These are phyloP conservation scores for Tadarida brasiliensis DNA, from an alignment of 2,797 vertebrate genomes.

Conservation along the genomic window DNA sequence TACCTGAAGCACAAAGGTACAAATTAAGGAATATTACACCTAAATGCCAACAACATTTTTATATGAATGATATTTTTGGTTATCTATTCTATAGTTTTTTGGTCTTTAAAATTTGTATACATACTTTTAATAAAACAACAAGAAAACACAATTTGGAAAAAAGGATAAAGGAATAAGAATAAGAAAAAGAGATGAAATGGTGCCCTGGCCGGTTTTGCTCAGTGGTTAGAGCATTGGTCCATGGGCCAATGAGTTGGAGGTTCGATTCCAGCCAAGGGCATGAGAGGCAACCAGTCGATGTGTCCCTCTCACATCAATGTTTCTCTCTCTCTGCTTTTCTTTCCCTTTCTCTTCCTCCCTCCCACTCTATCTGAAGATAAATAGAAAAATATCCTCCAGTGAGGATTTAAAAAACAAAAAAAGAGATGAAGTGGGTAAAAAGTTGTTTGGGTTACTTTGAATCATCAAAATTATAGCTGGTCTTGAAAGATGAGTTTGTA, in stretches of 20 bases:
- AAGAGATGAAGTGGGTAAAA: not conserved
- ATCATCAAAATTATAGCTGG: not conserved
- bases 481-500: constrained; percentile 29
- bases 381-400: too few species aligned
- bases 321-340: too few species aligned
- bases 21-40: not conserved
- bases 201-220: too few species aligned
- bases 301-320: too few species aligned
- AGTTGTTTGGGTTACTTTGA: constrained; percentile 5
- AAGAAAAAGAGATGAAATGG: not conserved
- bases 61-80: not conserved
- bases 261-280: too few species aligned
- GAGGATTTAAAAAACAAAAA: not conserved
- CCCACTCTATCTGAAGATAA: too few species aligned
- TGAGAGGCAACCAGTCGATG: too few species aligned
- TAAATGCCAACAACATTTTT: not conserved
- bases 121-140: not conserved
- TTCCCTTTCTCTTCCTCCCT: too few species aligned
- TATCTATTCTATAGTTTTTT: not conserved
- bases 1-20: not conserved
- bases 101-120: not conserved
- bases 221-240: too few species aligned
- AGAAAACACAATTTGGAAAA: not conserved
- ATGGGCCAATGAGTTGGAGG: too few species aligned
- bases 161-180: not conserved